Percentiles rank a stretch among this genome's conserved stretches.
Evolutionary conservation across 1,140 invertebrate species (phyloP).

Genomic region (Neotoxoptera formosana): DNA sequence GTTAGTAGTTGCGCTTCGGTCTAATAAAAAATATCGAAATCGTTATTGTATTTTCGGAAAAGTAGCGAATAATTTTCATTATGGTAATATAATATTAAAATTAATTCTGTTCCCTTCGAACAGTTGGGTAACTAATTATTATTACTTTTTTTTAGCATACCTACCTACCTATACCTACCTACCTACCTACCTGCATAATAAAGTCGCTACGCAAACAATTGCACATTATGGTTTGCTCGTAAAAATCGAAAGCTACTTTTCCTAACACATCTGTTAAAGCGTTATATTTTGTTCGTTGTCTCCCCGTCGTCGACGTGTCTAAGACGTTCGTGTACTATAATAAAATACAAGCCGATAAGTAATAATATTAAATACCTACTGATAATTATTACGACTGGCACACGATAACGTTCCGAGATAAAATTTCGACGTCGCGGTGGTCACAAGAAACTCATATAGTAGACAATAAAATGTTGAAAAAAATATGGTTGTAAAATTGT

Average conservation of each 20-base stretch:
- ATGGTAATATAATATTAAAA: conserved; percentile 9
- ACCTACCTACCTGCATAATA: neutral
- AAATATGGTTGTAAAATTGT: neutral
- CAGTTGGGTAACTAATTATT: neutral
- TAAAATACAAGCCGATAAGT: too few relatives aligned
- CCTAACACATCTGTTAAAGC: neutral
- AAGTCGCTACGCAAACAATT: neutral
- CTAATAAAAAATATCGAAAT: neutral
- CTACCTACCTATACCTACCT: too few relatives aligned
- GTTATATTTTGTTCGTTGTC: neutral
- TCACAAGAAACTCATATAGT: neutral
- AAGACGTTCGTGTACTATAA: neutral
- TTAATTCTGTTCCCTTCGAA: neutral
- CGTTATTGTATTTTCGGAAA: neutral
- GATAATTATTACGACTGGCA: neutral
- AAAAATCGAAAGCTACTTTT: conserved; percentile 13
- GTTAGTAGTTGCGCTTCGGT: neutral
- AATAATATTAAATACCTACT: too few relatives aligned
- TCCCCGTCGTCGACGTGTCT: neutral
- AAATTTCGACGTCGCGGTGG: neutral
- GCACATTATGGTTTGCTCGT: neutral
- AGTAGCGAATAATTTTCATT: neutral
- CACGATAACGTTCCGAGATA: neutral
- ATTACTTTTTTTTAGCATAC: too few relatives aligned
- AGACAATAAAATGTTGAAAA: neutral